Percentiles rank a stretch among this genome's conserved stretches.
Evolutionary conservation across 2,888 invertebrate genomes (phyloP).

Genomic region (Dorcus parallelipipedus): DNA sequence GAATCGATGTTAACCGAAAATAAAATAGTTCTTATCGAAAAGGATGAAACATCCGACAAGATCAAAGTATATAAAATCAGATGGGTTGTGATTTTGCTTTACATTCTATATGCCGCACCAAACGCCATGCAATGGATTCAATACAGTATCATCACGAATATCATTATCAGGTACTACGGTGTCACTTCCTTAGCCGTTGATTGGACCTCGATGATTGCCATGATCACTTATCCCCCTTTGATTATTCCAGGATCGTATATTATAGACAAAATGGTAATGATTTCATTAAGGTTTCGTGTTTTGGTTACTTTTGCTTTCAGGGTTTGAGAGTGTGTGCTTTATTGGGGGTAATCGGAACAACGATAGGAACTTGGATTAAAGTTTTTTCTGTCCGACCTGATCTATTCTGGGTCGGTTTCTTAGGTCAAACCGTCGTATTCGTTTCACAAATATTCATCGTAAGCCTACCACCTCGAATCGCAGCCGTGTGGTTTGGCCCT

Average conservation of each 20-base stretch:
- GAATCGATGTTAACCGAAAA: not conserved
- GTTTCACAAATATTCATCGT: constrained; percentile 89
- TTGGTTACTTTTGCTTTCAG: constrained; percentile 46
- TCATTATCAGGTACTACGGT: constrained; percentile 71
- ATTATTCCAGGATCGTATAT: constrained; percentile 95
- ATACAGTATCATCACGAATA: constrained; percentile 86
- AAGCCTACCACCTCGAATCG: constrained; percentile 84
- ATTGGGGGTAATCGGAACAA: constrained; percentile 79
- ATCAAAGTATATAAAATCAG: constrained; percentile 55
- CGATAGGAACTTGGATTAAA: constrained; percentile 84
- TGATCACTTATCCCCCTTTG: constrained; percentile 91
- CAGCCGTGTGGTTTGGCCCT: constrained; percentile 96
- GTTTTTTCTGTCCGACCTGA: constrained; percentile 79
- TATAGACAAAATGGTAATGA: constrained; percentile 81
- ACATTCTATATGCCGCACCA: constrained; percentile 83
- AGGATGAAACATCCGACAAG: not conserved
- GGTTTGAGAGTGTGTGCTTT: constrained; percentile 78
- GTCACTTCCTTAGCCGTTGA: constrained; percentile 73
- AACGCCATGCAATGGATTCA: constrained; percentile 96
- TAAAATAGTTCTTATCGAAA: too few species aligned
- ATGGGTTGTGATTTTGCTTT: constrained; percentile 81
- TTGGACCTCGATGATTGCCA: constrained; percentile 96
- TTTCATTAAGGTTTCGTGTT: not conserved
- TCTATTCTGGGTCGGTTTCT: constrained; percentile 79
- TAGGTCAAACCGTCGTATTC: constrained; percentile 82